Evolutionary conservation across 2,888 invertebrate genomes (phyloP).

Genomic region (Acleris sparsana): DNA sequence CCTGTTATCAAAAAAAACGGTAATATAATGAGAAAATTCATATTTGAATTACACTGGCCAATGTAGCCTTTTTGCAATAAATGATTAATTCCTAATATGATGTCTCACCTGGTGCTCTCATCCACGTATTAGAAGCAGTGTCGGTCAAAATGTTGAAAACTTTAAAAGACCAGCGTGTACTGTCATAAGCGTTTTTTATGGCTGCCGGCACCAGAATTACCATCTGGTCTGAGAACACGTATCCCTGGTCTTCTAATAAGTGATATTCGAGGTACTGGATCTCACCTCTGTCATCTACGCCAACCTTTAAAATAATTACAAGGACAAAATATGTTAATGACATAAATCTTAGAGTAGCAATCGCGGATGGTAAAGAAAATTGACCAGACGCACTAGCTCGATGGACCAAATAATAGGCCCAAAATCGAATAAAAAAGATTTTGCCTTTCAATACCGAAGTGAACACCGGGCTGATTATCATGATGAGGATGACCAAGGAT

Average conservation of each 20-base stretch:
- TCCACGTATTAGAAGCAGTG: slow-evolving; percentile 84
- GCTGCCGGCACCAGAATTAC: slow-evolving; percentile 52
- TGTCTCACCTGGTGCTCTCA: slow-evolving; percentile 86
- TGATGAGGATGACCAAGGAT: too few species aligned
- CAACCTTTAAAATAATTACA: slow-evolving; percentile 55
- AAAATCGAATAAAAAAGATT: too few species aligned
- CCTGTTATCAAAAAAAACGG: slow-evolving; percentile 55
- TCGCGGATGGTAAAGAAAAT: too few species aligned
- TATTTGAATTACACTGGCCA: too few species aligned
- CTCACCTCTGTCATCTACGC: slow-evolving; percentile 84
- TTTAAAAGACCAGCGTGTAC: slow-evolving; percentile 65
- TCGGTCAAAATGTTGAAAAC: slow-evolving; percentile 83
- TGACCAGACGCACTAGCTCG: too few species aligned
- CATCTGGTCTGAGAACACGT: slow-evolving; percentile 79
- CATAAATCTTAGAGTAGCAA: too few species aligned
- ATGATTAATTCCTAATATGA: background rate
- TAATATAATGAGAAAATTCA: background rate
- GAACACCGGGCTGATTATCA: too few species aligned
- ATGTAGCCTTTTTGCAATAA: too few species aligned
- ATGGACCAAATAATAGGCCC: too few species aligned
- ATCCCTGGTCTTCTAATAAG: slow-evolving; percentile 83
- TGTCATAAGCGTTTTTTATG: slow-evolving; percentile 85
- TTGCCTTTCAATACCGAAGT: too few species aligned
- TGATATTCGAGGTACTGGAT: slow-evolving; percentile 86
- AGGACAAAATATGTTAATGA: too few species aligned